These are phyloP conservation scores for Anomalospiza imberbis DNA, from an alignment of 2,797 vertebrate genomes.

Conservation along the genomic window DNA sequence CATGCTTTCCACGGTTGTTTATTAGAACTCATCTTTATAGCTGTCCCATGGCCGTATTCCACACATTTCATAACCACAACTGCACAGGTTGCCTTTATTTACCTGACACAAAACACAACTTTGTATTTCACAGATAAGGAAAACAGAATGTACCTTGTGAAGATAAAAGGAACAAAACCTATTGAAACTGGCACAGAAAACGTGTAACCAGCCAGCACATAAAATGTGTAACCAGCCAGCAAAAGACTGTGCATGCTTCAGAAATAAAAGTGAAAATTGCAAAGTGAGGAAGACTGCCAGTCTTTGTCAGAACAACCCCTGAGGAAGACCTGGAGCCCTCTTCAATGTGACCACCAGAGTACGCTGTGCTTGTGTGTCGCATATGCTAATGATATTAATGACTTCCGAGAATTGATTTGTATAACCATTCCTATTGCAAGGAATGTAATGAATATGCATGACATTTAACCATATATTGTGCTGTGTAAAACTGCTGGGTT, in stretches of 20 bases:
- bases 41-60: too few species aligned
- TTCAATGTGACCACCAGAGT: background rate
- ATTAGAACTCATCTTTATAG: too few species aligned
- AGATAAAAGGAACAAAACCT: background rate
- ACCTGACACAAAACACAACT: too few species aligned
- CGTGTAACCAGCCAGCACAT: background rate
- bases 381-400: background rate
- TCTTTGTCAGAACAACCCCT: background rate
- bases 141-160: background rate
- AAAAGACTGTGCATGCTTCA: background rate
- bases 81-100: too few species aligned
- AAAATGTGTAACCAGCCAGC: background rate
- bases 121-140: too few species aligned
- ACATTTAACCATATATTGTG: background rate
- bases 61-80: too few species aligned
- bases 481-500: background rate
- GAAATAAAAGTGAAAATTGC: background rate
- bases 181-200: background rate
- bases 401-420: background rate
- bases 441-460: background rate
- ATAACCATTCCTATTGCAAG: background rate
- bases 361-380: background rate
- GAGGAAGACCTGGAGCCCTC: background rate
- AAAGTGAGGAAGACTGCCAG: background rate
- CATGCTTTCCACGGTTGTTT: too few species aligned